Evolutionary conservation across 2,888 invertebrate species (phyloP).

Genomic region (Amiota communis): DNA sequence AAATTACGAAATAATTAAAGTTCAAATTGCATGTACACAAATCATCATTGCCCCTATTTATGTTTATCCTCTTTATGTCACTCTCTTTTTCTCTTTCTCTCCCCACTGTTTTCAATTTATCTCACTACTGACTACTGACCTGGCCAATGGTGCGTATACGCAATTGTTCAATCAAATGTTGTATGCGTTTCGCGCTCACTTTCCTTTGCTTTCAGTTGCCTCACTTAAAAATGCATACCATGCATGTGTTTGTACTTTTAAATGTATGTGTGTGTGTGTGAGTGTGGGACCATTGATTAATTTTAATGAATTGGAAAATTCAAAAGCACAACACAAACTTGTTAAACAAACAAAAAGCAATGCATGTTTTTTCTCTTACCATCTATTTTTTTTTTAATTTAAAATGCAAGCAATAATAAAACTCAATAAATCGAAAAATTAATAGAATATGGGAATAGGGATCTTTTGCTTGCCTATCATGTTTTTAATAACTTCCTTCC

Average conservation of each 20-base stretch:
- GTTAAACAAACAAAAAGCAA: constrained; percentile 9
- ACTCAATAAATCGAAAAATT: background rate
- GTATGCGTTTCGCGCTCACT: background rate
- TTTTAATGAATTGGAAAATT: constrained; percentile 28
- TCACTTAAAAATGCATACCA: no score
- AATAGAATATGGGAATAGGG: no score
- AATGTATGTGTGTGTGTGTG: background rate
- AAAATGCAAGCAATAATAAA: background rate
- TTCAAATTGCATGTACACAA: background rate
- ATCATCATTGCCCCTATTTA: background rate
- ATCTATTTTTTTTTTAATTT: background rate
- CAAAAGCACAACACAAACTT: constrained; percentile 4
- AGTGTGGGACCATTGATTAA: constrained; percentile 17
- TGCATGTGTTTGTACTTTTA: background rate
- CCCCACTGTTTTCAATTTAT: no score
- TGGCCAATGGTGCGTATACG: constrained; percentile 31
- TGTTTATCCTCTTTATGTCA: background rate
- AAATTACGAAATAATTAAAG: constrained; percentile 12
- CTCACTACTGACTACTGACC: background rate
- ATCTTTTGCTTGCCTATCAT: no score
- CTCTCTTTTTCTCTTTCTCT: no score
- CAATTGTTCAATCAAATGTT: constrained; percentile 10
- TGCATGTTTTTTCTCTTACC: background rate
- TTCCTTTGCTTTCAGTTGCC: background rate
- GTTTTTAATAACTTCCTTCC: no score